phyloP scores from a whole-genome alignment of 2,113 vertebrate genomes.

The Chloropsis cyanopogon region DNA sequence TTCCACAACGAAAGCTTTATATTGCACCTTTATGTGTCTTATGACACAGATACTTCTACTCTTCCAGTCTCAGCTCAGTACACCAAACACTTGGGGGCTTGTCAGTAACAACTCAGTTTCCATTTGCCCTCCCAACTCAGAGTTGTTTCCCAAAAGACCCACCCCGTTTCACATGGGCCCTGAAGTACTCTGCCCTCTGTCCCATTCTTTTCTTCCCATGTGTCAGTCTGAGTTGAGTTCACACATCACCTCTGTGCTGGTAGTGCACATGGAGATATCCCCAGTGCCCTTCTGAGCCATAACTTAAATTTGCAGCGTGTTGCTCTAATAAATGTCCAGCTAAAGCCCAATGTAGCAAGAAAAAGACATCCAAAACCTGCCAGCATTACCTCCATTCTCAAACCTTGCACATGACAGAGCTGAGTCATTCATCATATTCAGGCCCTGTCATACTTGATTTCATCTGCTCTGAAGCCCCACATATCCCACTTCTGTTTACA shows the following conservation, averaged over 20 bases:
- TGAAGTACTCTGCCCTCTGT: neutral
- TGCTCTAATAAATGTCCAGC: neutral
- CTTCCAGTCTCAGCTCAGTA: neutral
- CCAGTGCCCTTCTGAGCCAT: neutral
- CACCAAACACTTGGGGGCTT: neutral
- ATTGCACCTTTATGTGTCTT: neutral
- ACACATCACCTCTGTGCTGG: neutral
- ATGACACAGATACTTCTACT: neutral
- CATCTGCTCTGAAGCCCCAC: neutral
- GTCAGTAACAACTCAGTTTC: neutral
- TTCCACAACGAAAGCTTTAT: neutral
- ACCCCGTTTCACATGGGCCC: neutral
- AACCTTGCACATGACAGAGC: neutral
- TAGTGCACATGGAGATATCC: neutral
- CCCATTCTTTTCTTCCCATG: neutral
- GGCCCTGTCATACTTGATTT: neutral
- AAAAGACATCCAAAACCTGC: neutral
- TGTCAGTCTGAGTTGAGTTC: neutral
- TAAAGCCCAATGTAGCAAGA: neutral
- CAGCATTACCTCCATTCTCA: neutral
- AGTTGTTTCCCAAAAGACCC: neutral
- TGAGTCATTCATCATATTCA: neutral
- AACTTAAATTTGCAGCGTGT: neutral
- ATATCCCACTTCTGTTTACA: neutral
- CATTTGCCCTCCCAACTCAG: neutral